A percentile compares a stretch with the other conserved stretches of the same genome.
Conservation (phyloP, 2,888 invertebrate species). For the Malacosoma neustria region DNA sequence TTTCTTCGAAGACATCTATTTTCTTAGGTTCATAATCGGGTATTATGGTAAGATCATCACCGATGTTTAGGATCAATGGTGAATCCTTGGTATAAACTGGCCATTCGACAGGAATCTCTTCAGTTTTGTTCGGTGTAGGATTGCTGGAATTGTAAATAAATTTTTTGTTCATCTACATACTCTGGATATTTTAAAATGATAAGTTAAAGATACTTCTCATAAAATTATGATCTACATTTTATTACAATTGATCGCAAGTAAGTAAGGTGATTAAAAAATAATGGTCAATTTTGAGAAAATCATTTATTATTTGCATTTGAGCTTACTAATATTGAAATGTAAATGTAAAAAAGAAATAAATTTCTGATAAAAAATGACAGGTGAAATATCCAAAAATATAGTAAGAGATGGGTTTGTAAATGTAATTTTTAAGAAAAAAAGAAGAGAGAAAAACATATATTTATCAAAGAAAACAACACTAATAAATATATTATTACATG, state of each 20-base stretch:
- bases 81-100: conserved; percentile 17
- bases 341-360: too few relatives aligned
- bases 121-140: conserved; percentile 18
- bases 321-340: too few relatives aligned
- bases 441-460: too few relatives aligned
- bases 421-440: too few relatives aligned
- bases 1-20: conserved; percentile 30
- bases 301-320: not conserved
- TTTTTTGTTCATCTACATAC: not conserved
- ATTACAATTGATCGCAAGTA: not conserved
- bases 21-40: conserved; percentile 24
- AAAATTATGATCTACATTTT: too few relatives aligned
- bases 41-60: conserved; percentile 20
- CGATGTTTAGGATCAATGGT: conserved; percentile 22
- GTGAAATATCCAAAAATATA: too few relatives aligned
- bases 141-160: conserved; percentile 22
- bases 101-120: conserved; percentile 20
- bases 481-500: too few relatives aligned
- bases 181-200: not conserved
- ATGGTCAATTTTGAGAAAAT: not conserved
- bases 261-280: conserved; percentile 1
- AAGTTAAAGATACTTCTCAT: not conserved
- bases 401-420: too few relatives aligned
- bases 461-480: too few relatives aligned
- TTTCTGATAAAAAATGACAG: too few relatives aligned